Percentiles rank a stretch among this genome's conserved stretches.
phyloP scores from a whole-genome alignment of 1,140 invertebrate species.

The Meloidogyne hapla region DNA sequence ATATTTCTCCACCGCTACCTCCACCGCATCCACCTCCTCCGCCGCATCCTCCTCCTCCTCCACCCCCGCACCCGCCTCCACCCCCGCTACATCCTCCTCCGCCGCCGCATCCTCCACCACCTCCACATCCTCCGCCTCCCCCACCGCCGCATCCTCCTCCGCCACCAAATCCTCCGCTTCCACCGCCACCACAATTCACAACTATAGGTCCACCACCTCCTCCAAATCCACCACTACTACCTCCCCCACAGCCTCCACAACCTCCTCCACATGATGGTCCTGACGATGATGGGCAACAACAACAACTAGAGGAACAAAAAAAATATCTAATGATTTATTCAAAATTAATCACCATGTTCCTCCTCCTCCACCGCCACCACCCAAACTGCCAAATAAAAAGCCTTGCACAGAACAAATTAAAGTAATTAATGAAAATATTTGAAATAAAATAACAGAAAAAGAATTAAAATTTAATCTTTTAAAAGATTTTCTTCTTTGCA shows the following conservation, averaged over 20 bases:
- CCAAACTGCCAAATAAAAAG: constrained; percentile 4
- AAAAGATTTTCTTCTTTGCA: not conserved
- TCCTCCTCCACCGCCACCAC: constrained; percentile 20
- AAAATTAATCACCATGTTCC: not conserved
- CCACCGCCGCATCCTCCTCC: not conserved
- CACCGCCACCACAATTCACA: not conserved
- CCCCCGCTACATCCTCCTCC: not conserved
- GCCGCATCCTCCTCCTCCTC: constrained; percentile 4
- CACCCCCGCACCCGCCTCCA: not conserved
- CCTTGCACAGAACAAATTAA: not conserved
- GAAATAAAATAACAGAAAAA: not conserved
- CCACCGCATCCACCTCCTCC: not conserved
- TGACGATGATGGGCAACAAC: too few relatives aligned
- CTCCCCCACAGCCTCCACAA: not conserved
- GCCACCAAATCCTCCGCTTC: constrained; percentile 1
- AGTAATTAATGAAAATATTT: not conserved
- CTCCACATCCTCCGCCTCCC: not conserved
- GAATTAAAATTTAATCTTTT: not conserved
- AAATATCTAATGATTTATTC: too few relatives aligned
- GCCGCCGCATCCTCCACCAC: not conserved
- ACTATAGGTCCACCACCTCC: not conserved
- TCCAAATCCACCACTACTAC: not conserved
- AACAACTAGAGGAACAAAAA: too few relatives aligned
- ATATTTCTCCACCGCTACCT: not conserved
- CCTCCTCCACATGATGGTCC: not conserved